Evolutionary conservation across 2,888 invertebrate species (phyloP), one percentile per base, ranked within the genome.

Genomic region (Zaprionus bogoriensis): DNA sequence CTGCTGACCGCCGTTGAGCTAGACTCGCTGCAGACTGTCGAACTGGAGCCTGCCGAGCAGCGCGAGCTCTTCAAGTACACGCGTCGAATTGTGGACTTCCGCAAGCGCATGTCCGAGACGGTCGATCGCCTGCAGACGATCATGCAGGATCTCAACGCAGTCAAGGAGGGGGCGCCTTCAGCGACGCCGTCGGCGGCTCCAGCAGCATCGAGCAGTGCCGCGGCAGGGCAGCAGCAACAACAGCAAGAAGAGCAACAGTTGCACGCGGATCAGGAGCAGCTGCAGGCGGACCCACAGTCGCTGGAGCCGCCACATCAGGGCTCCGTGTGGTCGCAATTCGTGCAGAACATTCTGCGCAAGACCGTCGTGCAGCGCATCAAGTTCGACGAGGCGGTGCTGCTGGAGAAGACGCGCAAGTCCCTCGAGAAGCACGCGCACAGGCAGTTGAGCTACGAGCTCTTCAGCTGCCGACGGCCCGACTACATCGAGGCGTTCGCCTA

Each of bases 401-500:
- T 95, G 25, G 95, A 95, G 79, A 93, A 93, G 78, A 94, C 96
- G 62, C 92, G 89, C 17, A 74, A 75, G 57, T 93, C 92, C 60
- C 93, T 94, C 72, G 93, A 93, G 53, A 92, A 92, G 87, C 93
- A 94, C 55, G 92, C 92, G 5, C 94, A 94, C 85, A 91, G 92
- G 66, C 93, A 94, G 10, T 89, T 92, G 38, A 93, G 93, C 86
- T 96, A 94, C 89, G 93, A 95, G 63, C 87, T 95, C 10, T 91
- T 98, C 55, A 93, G 94, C 44, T 97, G 98, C 79, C 94, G 94
- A 48, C 95, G 96, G 1, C 96, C 96, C 57, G 94, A 73, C 6
- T 90, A 84, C 47, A 79, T 87, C 4, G 89, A 89, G 39, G 64
- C 67, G 39, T 88, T 90, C 48, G 88, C 90, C 44, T 89, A 89